Evolutionary conservation across 2,797 vertebrate genomes (phyloP).

Genomic region (Poeciliopsis infans): DNA sequence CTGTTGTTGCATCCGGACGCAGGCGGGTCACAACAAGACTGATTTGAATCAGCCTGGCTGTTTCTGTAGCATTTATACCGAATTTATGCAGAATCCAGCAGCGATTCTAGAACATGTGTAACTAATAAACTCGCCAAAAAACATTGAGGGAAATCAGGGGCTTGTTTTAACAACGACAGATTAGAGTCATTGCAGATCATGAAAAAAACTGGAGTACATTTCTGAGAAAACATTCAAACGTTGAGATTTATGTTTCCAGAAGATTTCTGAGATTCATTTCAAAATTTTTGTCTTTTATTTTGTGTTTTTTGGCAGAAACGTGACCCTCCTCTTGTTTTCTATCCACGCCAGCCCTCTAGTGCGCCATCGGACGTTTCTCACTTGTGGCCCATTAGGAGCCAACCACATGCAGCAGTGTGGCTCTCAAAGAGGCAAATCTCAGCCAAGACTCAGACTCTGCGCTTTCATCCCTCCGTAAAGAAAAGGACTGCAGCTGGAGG

Average conservation of each 20-base stretch:
- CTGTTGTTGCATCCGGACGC: constrained; percentile 1
- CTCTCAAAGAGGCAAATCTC: constrained; percentile 48
- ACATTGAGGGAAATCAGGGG: background rate
- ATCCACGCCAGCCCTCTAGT: background rate
- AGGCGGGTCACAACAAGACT: background rate
- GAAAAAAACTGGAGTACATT: too few relatives aligned
- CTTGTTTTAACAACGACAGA: background rate
- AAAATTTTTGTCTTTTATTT: too few relatives aligned
- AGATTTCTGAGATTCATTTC: too few relatives aligned
- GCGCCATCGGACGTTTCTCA: too few relatives aligned
- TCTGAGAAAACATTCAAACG: too few relatives aligned
- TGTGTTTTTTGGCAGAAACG: too few relatives aligned
- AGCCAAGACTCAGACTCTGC: constrained; percentile 47
- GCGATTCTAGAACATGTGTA: constrained; percentile 47
- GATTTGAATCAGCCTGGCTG: constrained; percentile 2
- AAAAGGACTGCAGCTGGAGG: constrained; percentile 41
- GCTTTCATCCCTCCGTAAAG: constrained; percentile 41
- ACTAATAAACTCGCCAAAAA: constrained; percentile 23
- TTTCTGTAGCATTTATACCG: constrained; percentile 3
- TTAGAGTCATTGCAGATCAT: too few relatives aligned
- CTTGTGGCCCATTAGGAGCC: constrained; percentile 31
- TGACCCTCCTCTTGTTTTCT: too few relatives aligned
- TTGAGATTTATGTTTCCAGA: too few relatives aligned
- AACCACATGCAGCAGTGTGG: constrained; percentile 49
- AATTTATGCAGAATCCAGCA: constrained; percentile 38